A percentile compares a stretch with the other conserved stretches of the same genome.
Evolutionary conservation across 2,888 invertebrate genomes (phyloP).

Genomic region (Xestia sexstrigata): DNA sequence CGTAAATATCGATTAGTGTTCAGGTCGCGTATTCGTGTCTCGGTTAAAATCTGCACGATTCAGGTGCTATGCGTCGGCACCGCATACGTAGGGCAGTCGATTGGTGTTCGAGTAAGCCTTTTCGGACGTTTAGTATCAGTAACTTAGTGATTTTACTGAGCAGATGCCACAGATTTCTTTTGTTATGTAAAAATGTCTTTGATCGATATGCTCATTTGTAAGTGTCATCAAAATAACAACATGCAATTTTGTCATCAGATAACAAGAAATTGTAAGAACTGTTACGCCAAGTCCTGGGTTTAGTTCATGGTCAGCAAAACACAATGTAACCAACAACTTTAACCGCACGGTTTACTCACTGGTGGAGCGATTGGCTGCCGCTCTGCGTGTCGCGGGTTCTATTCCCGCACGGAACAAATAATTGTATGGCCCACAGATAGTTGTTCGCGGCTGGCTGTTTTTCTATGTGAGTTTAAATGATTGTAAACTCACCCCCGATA

Average conservation of each 20-base stretch:
- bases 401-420: background rate
- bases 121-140: background rate
- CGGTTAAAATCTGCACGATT: conserved; percentile 56
- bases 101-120: background rate
- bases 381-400: background rate
- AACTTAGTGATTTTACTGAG: background rate
- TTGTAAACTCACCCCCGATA: background rate
- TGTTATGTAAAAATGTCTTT: background rate
- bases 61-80: conserved; percentile 32
- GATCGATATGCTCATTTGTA: background rate
- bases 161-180: background rate
- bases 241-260: background rate
- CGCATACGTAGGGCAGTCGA: conserved; percentile 24
- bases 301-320: background rate
- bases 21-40: conserved; percentile 59
- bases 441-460: background rate
- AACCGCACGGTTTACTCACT: background rate
- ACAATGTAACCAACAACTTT: background rate
- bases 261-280: background rate
- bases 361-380: background rate
- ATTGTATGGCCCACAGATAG: background rate
- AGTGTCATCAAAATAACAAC: background rate
- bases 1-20: conserved; percentile 24
- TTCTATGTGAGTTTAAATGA: background rate
- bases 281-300: background rate